Conservation (phyloP, 23 tunicate genomes). For the Styela clava region DNA sequence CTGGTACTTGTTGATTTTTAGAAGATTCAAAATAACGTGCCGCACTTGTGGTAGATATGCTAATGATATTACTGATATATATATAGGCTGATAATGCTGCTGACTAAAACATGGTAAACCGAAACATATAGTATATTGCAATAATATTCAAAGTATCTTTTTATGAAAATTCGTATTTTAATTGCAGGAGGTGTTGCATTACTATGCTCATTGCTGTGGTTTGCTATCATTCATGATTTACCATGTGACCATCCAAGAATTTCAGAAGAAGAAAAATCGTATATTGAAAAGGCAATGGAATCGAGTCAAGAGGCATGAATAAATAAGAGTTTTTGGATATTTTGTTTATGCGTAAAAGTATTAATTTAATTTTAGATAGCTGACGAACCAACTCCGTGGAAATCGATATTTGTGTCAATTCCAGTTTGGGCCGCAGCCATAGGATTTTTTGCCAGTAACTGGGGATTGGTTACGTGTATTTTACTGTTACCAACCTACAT, state of each 20-base stretch:
- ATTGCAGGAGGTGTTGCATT: constrained; percentile 10
- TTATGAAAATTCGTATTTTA: no score
- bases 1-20: constrained; percentile 26
- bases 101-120: no score
- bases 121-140: no score
- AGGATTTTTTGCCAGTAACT: background rate
- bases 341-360: background rate
- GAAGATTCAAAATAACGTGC: no score
- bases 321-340: background rate
- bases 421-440: constrained; percentile 2
- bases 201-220: constrained; percentile 22
- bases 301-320: background rate
- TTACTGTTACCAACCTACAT: constrained; percentile 15
- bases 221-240: constrained; percentile 20
- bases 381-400: constrained; percentile 27
- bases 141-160: no score
- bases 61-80: no score
- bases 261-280: constrained; percentile 32
- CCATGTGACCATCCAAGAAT: constrained; percentile 51
- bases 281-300: constrained; percentile 25
- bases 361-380: background rate
- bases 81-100: no score
- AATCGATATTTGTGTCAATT: background rate
- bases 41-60: no score
- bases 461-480: background rate